phyloP scores from a whole-genome alignment of 2,113 vertebrate species.

The Psephotus haematonotus region DNA sequence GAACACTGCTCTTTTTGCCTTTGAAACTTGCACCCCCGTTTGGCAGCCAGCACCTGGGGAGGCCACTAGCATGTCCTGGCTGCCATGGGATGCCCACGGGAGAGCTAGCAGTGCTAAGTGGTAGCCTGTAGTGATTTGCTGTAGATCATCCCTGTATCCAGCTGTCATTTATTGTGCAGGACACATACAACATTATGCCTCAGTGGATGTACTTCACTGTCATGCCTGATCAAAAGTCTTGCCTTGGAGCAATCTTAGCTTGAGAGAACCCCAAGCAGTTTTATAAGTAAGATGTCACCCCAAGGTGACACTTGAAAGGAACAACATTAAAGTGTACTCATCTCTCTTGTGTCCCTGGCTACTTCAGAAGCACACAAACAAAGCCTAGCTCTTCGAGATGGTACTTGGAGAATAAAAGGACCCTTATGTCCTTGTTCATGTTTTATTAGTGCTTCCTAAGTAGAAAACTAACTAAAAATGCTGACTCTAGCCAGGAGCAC shows the following conservation, averaged over 20 bases:
- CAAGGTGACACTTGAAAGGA: conserved; percentile 50
- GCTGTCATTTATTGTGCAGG: not conserved
- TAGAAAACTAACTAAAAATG: conserved; percentile 39
- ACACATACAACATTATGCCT: not conserved
- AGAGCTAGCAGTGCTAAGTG: not conserved
- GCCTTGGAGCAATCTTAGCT: conserved; percentile 29
- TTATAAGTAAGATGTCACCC: conserved; percentile 20
- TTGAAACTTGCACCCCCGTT: not conserved
- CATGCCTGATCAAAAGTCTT: conserved; percentile 20
- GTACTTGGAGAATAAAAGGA: not conserved
- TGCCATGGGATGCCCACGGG: rapidly evolving
- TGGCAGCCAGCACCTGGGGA: not conserved
- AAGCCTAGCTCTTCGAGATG: not conserved
- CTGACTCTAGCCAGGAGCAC: not conserved
- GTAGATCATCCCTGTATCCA: not conserved
- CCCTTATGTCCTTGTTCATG: not conserved
- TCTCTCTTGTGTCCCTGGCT: conserved; percentile 25
- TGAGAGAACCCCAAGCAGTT: conserved; percentile 25
- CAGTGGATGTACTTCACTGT: not conserved
- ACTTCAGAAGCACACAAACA: conserved; percentile 34
- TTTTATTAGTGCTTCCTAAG: conserved; percentile 4
- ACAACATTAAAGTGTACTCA: not conserved
- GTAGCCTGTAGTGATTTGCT: not conserved
- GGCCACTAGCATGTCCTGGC: not conserved
- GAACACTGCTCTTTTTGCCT: not conserved